Evolutionary conservation across 2,113 vertebrate genomes (phyloP).

Genomic region (Coreoperca whiteheadi): DNA sequence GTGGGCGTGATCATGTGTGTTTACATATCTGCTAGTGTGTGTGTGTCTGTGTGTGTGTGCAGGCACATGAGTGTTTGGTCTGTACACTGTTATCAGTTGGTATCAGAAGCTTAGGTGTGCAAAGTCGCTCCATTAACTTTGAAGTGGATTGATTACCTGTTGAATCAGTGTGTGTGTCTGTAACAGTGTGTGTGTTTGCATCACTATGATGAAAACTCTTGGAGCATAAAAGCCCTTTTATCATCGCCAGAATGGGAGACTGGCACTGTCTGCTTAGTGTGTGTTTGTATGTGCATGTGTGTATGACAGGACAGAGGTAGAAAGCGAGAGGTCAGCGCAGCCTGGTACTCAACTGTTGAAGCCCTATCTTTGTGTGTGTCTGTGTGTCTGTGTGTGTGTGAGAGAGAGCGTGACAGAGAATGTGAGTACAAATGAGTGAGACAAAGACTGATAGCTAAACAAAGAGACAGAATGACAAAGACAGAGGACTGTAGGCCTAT

Average conservation of each 20-base stretch:
- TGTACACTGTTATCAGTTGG: conserved; percentile 1
- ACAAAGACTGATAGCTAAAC: conserved; percentile 33
- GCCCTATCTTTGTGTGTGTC: conserved; percentile 46
- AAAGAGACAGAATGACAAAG: conserved; percentile 38
- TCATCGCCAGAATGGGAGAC: conserved; percentile 57
- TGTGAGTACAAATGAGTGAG: conserved; percentile 4
- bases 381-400: conserved; percentile 37
- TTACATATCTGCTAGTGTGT: not conserved
- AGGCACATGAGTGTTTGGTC: not conserved
- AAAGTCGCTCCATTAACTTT: conserved; percentile 8
- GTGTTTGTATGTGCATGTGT: conserved; percentile 48
- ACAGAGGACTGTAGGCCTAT: conserved; percentile 22
- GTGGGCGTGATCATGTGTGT: not conserved
- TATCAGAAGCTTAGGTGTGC: conserved; percentile 23
- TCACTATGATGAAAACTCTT: conserved; percentile 7
- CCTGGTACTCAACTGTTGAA: conserved; percentile 69
- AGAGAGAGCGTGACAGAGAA: not conserved
- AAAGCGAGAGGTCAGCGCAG: conserved; percentile 66
- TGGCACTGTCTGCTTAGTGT: conserved; percentile 59
- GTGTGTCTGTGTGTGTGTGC: not conserved
- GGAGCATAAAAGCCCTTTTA: conserved; percentile 64
- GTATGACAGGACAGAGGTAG: conserved; percentile 41
- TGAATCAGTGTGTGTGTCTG: not conserved
- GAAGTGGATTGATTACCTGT: conserved; percentile 34
- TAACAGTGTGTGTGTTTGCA: not conserved